Percentiles rank a stretch among this genome's conserved stretches.
Evolutionary conservation across 1,140 invertebrate species (phyloP).

Genomic region (Theocolax elegans): DNA sequence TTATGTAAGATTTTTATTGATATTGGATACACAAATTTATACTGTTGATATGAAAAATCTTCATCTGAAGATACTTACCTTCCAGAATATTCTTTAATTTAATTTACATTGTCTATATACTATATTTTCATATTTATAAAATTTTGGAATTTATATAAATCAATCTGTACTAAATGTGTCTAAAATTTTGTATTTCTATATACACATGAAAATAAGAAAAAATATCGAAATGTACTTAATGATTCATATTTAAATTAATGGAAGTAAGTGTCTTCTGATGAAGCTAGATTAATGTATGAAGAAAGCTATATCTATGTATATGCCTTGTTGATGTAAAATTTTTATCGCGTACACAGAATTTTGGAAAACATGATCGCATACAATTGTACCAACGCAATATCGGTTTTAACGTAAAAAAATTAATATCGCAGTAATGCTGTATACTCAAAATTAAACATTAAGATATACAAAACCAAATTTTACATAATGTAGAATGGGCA

Average conservation of each 20-base stretch:
- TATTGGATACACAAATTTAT: constrained; percentile 23
- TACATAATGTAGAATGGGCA: background rate
- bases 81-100: background rate
- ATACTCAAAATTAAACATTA: background rate
- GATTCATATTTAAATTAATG: too few relatives aligned
- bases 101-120: too few relatives aligned
- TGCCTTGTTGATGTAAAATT: constrained; percentile 20
- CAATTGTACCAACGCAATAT: too few relatives aligned
- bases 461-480: too few relatives aligned
- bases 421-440: too few relatives aligned
- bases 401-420: too few relatives aligned
- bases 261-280: background rate
- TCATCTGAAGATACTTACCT: background rate
- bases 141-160: too few relatives aligned
- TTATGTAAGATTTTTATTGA: constrained; percentile 16
- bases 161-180: too few relatives aligned
- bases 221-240: too few relatives aligned
- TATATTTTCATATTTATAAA: too few relatives aligned
- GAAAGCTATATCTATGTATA: background rate
- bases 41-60: constrained; percentile 19
- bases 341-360: constrained; percentile 2
- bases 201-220: too few relatives aligned
- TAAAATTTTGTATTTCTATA: too few relatives aligned
- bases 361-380: background rate
- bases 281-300: constrained; percentile 14